Evolutionary conservation across 2,797 vertebrate genomes (phyloP), one percentile per base, ranked within the genome.

Genomic region (Gastrophryne carolinensis): DNA sequence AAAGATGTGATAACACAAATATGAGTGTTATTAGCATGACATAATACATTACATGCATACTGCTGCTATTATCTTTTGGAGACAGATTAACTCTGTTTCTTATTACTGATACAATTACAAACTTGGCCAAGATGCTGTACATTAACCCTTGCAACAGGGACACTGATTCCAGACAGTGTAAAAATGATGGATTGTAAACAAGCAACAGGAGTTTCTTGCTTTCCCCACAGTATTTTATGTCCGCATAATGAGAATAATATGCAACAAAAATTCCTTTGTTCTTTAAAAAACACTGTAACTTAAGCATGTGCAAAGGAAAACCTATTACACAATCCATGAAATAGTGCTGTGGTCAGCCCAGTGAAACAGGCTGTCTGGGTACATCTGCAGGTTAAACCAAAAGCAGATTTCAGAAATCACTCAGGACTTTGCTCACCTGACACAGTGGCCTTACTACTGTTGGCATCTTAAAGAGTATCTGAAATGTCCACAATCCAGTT

Each of bases 71-170:
- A 67, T 67, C 47, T 37, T 29, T 27, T 67, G 24, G 47, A n/a
- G 49, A 52, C 11, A 21, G 64, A 67, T 67, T 67, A 67, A 11
- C 47, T 54, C 65, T 68, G 32, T 68, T 56, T 68, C 39, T 23
- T 54, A 56, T 67, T 54, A 68, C 32, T 68, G 23, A 56, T 68
- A 68, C 53, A 68, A 68, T 68, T 56, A 21, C 39, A 26, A 68
- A 23, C 47, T 35, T 67, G n/a, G 12, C 64, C 64, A 67, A 26
- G n/a, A 23, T 39, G 5, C 32, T 17, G 34, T 24, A 44, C 39
- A 35, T 54, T 67, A 67, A 67, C 65, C 65, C 65, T 6, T 54
- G 32, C 49, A 54, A 8, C 19, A 37, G 29, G 11, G 9, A 27
- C 27, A 50, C 47, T 50, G 23, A 21, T 12, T 30, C 17, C 12